phyloP scores from a whole-genome alignment of 1,140 invertebrate species.

The Schlechtendalia chinensis region DNA sequence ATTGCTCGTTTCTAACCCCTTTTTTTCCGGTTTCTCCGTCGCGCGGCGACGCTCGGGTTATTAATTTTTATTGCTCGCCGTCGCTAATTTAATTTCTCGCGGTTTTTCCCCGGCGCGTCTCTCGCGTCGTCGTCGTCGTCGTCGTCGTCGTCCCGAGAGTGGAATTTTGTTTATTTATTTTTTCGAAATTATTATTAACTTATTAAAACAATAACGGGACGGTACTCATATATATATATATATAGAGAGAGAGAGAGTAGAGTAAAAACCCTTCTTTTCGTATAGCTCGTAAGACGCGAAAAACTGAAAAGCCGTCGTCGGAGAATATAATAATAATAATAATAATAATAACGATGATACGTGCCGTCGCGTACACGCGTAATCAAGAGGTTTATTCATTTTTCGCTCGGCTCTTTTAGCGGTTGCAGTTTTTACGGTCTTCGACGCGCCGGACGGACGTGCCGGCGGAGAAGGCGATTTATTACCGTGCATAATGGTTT shows the following conservation, averaged over 20 bases:
- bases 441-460: not conserved
- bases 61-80: slow-evolving; percentile 34
- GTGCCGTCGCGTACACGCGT: not conserved
- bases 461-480: slow-evolving; percentile 10
- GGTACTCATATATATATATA: too few species aligned
- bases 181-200: not conserved
- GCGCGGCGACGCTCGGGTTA: slow-evolving; percentile 14
- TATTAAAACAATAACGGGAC: not conserved
- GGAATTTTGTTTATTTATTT: not conserved
- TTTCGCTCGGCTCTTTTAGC: not conserved
- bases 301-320: not conserved
- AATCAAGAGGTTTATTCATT: slow-evolving; percentile 37
- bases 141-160: not conserved
- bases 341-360: not conserved
- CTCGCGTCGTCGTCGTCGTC: not conserved
- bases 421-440: not conserved
- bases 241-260: not conserved
- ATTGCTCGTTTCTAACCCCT: slow-evolving; percentile 35
- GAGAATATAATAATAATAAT: not conserved
- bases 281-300: not conserved
- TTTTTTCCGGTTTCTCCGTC: not conserved
- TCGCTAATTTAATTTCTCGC: slow-evolving; percentile 38
- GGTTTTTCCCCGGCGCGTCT: not conserved
- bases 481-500: not conserved
- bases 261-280: slow-evolving; percentile 14